These are phyloP conservation scores for Microtus ochrogaster DNA, from an alignment of 2,113 vertebrate species.

Conservation along the genomic window DNA sequence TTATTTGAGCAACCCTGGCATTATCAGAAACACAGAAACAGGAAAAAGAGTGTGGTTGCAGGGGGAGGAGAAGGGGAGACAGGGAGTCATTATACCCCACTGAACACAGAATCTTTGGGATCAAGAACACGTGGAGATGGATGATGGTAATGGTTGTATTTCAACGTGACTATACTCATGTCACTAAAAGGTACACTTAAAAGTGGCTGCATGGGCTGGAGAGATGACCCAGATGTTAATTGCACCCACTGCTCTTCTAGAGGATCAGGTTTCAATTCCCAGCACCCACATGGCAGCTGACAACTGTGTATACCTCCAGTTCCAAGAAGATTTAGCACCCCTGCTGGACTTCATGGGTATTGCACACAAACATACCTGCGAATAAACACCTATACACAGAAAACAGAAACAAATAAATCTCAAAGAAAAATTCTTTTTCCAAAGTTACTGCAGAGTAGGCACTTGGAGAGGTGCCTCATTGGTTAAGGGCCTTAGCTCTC, in stretches of 20 bases:
- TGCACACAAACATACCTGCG: background rate
- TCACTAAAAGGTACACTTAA: background rate
- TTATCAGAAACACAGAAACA: background rate
- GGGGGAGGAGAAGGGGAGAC: background rate
- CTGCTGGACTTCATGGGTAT: background rate
- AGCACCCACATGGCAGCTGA: background rate
- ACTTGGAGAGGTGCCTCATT: background rate
- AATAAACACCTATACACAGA: background rate
- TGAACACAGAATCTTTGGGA: background rate
- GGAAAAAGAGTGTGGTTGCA: background rate
- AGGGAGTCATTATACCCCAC: background rate
- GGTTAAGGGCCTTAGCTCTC: background rate
- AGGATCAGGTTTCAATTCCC: background rate
- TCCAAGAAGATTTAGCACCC: background rate
- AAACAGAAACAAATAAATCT: background rate
- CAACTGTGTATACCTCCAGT: background rate
- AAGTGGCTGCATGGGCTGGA: background rate
- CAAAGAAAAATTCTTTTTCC: background rate
- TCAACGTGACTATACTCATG: background rate
- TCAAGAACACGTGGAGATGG: background rate
- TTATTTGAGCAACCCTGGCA: too few relatives aligned
- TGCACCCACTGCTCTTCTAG: background rate
- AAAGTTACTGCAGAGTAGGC: background rate
- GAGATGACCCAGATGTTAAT: background rate
- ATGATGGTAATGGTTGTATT: background rate